These are phyloP conservation scores for Lagorchestes hirsutus DNA, from an alignment of 2,797 vertebrate genomes.

Conservation along the genomic window DNA sequence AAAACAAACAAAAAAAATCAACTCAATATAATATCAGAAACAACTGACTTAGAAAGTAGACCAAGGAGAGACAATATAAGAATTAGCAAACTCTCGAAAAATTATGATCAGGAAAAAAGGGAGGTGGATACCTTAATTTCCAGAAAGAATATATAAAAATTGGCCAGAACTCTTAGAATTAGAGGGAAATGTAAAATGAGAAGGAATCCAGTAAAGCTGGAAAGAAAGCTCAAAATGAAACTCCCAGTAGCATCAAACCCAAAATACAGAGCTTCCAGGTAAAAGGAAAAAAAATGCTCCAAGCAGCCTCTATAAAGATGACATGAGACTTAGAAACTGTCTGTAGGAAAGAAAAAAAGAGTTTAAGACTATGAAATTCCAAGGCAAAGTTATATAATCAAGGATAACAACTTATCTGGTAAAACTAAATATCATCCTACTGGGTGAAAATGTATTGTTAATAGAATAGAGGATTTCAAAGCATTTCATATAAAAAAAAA, in stretches of 20 bases:
- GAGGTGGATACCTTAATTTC: too few relatives aligned
- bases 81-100: background rate
- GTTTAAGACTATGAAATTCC: background rate
- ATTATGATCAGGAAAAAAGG: background rate
- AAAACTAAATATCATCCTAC: background rate
- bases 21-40: background rate
- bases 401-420: background rate
- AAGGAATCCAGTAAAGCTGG: background rate
- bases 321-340: too few relatives aligned
- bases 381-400: background rate
- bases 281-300: background rate
- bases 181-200: background rate
- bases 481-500: background rate
- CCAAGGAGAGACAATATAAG: background rate
- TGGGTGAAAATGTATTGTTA: too few relatives aligned
- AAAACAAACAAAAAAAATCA: too few relatives aligned
- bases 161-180: background rate
- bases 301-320: background rate
- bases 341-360: too few relatives aligned
- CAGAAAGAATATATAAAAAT: background rate
- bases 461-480: too few relatives aligned
- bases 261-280: background rate
- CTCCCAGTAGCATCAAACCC: background rate
- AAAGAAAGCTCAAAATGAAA: background rate
- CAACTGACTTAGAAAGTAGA: background rate